Conservation (phyloP, 2,113 vertebrate species). For the Pipra filicauda region DNA sequence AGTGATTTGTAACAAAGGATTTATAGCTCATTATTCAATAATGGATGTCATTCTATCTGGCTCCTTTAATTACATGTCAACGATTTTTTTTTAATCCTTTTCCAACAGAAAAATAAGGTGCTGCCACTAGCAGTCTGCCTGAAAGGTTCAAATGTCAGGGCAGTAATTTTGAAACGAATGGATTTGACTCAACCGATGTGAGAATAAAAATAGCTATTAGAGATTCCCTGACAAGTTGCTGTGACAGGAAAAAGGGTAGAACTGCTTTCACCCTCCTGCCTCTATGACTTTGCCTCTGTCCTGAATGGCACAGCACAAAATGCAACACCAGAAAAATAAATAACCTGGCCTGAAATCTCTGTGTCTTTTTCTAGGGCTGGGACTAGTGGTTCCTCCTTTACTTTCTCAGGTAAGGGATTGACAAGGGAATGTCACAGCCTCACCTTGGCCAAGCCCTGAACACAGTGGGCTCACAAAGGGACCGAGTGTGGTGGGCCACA, state of each 20-base stretch:
- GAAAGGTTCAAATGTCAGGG: conserved; percentile 21
- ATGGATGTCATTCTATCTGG: background rate
- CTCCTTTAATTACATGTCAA: conserved; percentile 15
- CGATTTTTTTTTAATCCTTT: background rate
- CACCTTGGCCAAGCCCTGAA: background rate
- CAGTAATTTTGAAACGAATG: conserved; percentile 15
- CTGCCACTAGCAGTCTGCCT: background rate
- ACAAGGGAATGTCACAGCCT: background rate
- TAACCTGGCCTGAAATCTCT: background rate
- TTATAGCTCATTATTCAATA: conserved; percentile 33
- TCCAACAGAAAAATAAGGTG: conserved; percentile 6
- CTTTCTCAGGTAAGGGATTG: background rate
- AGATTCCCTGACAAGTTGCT: conserved; percentile 1
- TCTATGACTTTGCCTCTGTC: background rate
- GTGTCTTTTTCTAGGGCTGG: background rate
- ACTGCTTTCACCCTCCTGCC: background rate
- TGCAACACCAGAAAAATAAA: background rate
- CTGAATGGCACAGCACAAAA: background rate
- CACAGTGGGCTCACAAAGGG: background rate
- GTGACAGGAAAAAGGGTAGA: background rate
- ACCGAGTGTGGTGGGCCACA: background rate
- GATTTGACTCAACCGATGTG: background rate
- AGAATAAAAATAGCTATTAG: conserved; percentile 31
- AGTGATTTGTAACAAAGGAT: conserved; percentile 3
- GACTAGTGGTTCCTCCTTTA: background rate